A percentile compares a stretch with the other conserved stretches of the same genome.
These are phyloP conservation scores for Paragorgia papillata DNA, from an alignment of 92 coral and sea anemone species.

Conservation along the genomic window DNA sequence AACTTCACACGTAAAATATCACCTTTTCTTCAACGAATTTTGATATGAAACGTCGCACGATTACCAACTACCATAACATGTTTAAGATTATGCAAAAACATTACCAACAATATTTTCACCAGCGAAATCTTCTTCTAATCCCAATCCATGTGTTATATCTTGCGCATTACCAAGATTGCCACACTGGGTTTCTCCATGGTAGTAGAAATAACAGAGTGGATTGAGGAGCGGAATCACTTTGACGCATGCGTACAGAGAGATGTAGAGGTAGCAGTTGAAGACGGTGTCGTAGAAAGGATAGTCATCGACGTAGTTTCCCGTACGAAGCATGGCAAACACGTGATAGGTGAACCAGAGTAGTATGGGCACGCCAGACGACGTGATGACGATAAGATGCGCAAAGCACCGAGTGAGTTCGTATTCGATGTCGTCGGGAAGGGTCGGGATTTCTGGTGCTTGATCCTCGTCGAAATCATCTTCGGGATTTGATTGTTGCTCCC, in stretches of 20 bases:
- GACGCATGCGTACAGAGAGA: background rate
- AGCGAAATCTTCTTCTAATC: no score
- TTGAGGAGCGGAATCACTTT: constrained; percentile 1
- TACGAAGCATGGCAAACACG: constrained; percentile 19
- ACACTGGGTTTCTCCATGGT: constrained; percentile 2
- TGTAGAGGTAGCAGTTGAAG: constrained; percentile 18
- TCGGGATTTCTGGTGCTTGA: constrained; percentile 3
- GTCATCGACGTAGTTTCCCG: background rate
- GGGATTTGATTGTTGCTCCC: background rate
- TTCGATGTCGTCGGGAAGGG: constrained; percentile 16
- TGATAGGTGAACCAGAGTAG: constrained; percentile 14
- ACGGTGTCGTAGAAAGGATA: background rate
- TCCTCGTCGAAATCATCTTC: background rate
- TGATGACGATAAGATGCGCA: background rate
- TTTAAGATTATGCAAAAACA: no score
- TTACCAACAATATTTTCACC: no score
- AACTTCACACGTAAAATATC: no score
- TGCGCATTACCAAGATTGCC: no score
- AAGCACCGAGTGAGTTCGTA: constrained; percentile 9
- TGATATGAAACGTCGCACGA: no score
- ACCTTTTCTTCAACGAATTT: no score
- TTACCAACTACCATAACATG: no score
- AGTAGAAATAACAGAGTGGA: constrained; percentile 27
- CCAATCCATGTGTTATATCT: no score
- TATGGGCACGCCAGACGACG: background rate